phyloP scores from a whole-genome alignment of 64 coral and sea anemone genomes.

The Trachythela sp. region DNA sequence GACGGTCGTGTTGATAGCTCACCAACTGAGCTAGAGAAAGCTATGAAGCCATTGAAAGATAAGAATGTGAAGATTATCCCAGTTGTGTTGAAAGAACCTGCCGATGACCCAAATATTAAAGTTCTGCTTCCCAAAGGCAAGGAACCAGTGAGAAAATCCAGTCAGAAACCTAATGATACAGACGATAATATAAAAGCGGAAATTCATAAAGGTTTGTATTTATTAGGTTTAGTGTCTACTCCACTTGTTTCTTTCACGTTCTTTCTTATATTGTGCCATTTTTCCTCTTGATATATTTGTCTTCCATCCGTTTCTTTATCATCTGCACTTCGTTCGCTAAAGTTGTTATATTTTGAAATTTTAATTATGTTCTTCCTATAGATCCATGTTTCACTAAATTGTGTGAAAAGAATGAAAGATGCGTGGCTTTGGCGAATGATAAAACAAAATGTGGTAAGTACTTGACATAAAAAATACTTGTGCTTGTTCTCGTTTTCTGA shows the following conservation, averaged over 20 bases:
- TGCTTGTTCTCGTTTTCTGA: too few species aligned
- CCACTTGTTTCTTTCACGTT: background rate
- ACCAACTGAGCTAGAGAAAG: conserved; percentile 17
- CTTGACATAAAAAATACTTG: background rate
- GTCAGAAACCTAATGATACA: background rate
- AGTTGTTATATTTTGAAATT: background rate
- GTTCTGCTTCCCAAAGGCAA: background rate
- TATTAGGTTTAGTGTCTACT: background rate
- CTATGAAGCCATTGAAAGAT: conserved; percentile 26
- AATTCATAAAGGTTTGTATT: conserved; percentile 17
- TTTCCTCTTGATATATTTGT: too few species aligned
- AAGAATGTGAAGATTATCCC: conserved; percentile 18
- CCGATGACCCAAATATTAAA: background rate
- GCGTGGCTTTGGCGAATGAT: background rate
- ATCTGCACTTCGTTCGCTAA: too few species aligned
- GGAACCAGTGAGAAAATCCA: background rate
- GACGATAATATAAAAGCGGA: background rate
- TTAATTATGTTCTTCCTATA: background rate
- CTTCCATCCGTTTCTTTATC: too few species aligned
- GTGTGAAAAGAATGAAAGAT: background rate
- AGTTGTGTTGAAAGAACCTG: background rate
- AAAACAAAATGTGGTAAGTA: background rate
- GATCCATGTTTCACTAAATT: conserved; percentile 11
- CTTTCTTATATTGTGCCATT: too few species aligned
- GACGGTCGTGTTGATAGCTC: background rate